These are phyloP conservation scores for Tyrannus savana DNA, from an alignment of 2,113 vertebrate species.

Conservation along the genomic window DNA sequence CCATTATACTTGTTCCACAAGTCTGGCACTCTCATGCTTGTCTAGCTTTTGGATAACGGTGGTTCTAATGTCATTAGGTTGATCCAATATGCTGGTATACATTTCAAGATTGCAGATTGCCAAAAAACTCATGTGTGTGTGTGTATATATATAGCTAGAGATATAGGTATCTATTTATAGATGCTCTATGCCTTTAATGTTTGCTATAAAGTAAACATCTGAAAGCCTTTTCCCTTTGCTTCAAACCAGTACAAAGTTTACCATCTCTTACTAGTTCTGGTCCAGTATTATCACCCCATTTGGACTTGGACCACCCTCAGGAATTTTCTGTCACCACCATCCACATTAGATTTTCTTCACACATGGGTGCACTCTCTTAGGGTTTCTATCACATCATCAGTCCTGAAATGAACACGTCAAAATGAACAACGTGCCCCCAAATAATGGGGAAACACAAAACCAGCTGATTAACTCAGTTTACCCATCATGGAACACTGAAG, in stretches of 20 bases:
- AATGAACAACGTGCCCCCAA: rapidly evolving
- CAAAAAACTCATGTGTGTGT: not conserved
- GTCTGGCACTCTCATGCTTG: not conserved
- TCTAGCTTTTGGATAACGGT: not conserved
- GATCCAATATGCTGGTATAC: not conserved
- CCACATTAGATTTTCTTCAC: not conserved
- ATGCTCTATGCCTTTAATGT: not conserved
- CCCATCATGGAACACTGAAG: not conserved
- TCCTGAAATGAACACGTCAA: not conserved
- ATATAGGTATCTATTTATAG: rapidly evolving
- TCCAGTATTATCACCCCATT: not conserved
- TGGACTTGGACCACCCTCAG: not conserved
- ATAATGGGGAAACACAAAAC: not conserved
- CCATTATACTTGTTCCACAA: not conserved
- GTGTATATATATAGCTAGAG: not conserved
- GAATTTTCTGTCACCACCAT: not conserved
- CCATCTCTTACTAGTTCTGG: not conserved
- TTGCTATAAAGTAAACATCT: not conserved
- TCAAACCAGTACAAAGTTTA: not conserved
- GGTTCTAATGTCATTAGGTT: not conserved
- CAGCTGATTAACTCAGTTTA: not conserved
- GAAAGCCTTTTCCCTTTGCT: not conserved
- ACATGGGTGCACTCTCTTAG: rapidly evolving
- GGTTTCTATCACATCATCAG: not conserved
- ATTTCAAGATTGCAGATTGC: not conserved